These are phyloP conservation scores for Discoglossus pictus DNA, from an alignment of 2,797 vertebrate genomes.

Conservation along the genomic window DNA sequence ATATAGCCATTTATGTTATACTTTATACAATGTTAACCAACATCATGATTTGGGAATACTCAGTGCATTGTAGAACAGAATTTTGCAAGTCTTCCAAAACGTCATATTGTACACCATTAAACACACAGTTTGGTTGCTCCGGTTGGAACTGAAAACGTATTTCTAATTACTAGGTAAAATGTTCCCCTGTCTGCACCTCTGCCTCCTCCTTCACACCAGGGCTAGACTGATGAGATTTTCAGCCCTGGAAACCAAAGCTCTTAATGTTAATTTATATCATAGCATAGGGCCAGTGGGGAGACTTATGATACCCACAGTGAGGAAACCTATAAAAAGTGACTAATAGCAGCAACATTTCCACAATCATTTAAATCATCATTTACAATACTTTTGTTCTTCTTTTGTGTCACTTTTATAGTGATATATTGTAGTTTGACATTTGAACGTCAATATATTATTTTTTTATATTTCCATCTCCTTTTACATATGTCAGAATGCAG, in stretches of 20 bases:
- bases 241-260: slow-evolving; percentile 32
- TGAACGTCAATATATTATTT: background rate
- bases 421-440: background rate
- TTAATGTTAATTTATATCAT: slow-evolving; percentile 47
- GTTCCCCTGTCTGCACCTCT: slow-evolving; percentile 47
- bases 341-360: slow-evolving; percentile 35
- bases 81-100: background rate
- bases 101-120: slow-evolving; percentile 10
- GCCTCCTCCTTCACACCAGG: slow-evolving; percentile 40
- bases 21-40: too few species aligned
- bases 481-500: too few species aligned
- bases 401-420: background rate
- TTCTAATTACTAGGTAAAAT: slow-evolving; percentile 26
- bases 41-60: too few species aligned
- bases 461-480: too few species aligned
- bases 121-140: background rate
- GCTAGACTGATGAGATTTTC: slow-evolving; percentile 49
- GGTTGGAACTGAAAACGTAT: slow-evolving; percentile 17
- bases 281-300: slow-evolving; percentile 34
- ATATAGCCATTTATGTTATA: too few species aligned
- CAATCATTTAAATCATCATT: slow-evolving; percentile 20
- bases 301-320: slow-evolving; percentile 39
- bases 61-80: background rate
- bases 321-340: slow-evolving; percentile 45
- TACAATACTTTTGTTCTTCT: slow-evolving; percentile 18